Conservation (phyloP, 2,113 vertebrate species). For the Pungitius pungitius region DNA sequence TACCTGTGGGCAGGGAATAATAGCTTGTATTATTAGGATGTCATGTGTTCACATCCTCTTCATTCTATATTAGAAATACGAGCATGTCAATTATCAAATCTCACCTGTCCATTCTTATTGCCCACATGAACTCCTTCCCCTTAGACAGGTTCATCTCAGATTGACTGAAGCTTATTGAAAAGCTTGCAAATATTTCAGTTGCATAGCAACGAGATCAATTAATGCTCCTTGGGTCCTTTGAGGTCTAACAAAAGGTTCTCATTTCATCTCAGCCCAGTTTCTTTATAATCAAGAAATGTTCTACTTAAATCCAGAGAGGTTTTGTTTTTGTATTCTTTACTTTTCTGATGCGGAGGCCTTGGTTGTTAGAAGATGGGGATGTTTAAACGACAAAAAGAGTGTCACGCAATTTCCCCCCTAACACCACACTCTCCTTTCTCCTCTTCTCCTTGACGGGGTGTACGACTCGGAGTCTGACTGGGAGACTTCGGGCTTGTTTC, state of each 20-base stretch:
- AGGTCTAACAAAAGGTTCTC: slow-evolving; percentile 2
- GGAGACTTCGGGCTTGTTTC: slow-evolving; percentile 53
- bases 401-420: neutral
- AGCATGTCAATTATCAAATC: neutral
- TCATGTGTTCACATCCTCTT: neutral
- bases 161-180: slow-evolving; percentile 22
- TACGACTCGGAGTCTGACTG: slow-evolving; percentile 20
- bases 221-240: slow-evolving; percentile 25
- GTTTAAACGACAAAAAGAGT: neutral
- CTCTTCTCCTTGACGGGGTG: slow-evolving; percentile 20
- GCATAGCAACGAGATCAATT: slow-evolving; percentile 55
- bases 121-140: neutral
- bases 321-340: neutral
- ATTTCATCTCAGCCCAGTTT: slow-evolving; percentile 4
- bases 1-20: neutral
- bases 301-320: neutral
- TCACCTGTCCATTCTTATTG: neutral
- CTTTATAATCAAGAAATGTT: neutral
- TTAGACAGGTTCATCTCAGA: slow-evolving; percentile 30
- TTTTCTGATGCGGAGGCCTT: neutral
- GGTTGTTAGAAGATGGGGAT: neutral
- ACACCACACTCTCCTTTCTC: neutral
- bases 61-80: neutral
- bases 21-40: neutral
- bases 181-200: slow-evolving; percentile 29